Percentiles rank a stretch among this genome's conserved stretches.
Evolutionary conservation across 2,797 vertebrate genomes (phyloP).

Genomic region (Channa striata): DNA sequence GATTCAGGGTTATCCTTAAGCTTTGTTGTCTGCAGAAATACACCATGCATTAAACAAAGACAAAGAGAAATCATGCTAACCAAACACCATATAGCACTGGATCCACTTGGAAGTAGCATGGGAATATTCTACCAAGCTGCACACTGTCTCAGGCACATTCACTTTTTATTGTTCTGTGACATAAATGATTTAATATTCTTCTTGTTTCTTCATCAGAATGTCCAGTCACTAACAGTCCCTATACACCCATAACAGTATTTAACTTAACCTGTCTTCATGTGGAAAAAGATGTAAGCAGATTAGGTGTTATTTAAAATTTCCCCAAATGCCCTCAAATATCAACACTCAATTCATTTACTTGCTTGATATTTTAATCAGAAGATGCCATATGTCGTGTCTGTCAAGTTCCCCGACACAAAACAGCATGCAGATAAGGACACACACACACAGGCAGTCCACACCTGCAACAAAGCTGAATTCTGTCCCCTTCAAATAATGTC

Average conservation of each 20-base stretch:
- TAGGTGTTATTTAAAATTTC: constrained; percentile 29
- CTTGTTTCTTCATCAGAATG: constrained; percentile 45
- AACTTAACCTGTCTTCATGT: constrained; percentile 39
- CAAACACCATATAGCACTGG: constrained; percentile 9
- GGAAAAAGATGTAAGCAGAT: constrained; percentile 43
- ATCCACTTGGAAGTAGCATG: constrained; percentile 2
- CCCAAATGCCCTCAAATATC: constrained; percentile 29
- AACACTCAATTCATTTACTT: constrained; percentile 18
- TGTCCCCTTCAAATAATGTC: constrained; percentile 14
- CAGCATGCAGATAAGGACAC: background rate
- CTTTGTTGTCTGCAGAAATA: constrained; percentile 35
- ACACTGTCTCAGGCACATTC: constrained; percentile 40
- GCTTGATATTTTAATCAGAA: constrained; percentile 40
- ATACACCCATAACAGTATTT: constrained; percentile 7
- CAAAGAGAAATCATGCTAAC: constrained; percentile 40
- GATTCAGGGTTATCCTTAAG: constrained; percentile 25
- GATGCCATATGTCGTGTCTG: constrained; percentile 25
- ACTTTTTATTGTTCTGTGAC: constrained; percentile 51
- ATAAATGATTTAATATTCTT: constrained; percentile 47
- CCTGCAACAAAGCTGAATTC: constrained; percentile 26
- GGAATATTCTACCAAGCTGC: constrained; percentile 32
- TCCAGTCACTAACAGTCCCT: constrained; percentile 28
- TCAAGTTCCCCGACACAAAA: constrained; percentile 27
- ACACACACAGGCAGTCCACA: background rate
- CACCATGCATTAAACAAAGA: constrained; percentile 30